Evolutionary conservation across 2,113 vertebrate genomes (phyloP).

Genomic region (Engraulis encrasicolus): DNA sequence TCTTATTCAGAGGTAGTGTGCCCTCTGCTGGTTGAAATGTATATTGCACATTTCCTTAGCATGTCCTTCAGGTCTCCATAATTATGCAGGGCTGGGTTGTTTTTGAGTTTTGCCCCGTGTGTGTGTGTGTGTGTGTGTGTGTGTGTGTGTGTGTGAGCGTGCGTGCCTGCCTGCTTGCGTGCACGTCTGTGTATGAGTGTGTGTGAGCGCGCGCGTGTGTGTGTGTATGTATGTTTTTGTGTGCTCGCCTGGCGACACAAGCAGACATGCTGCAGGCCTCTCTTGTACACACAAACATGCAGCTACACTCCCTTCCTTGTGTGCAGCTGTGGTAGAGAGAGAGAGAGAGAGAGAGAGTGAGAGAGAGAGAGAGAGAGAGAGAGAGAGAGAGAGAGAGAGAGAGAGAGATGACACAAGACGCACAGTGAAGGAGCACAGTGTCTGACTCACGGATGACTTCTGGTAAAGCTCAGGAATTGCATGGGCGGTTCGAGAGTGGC

Average conservation of each 20-base stretch:
- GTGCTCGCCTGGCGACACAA: neutral
- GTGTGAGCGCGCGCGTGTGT: neutral
- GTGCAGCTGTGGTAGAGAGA: conserved; percentile 64
- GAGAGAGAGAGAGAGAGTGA: neutral
- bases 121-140: neutral
- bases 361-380: neutral
- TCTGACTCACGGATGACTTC: conserved; percentile 54
- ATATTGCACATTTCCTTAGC: conserved; percentile 47
- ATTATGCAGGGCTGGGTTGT: conserved; percentile 66
- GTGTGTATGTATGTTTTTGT: neutral
- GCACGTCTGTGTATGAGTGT: neutral
- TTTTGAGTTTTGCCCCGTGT: conserved; percentile 58
- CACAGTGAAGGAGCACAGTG: conserved; percentile 28
- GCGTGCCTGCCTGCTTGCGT: no score
- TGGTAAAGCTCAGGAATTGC: conserved; percentile 67
- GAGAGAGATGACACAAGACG: conserved; percentile 67
- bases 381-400: conserved; percentile 2
- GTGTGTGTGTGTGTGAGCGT: neutral
- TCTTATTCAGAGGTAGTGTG: neutral
- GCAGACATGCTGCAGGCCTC: conserved; percentile 68
- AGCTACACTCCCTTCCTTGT: conserved; percentile 69
- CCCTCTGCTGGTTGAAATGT: conserved; percentile 4
- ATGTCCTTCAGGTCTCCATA: conserved; percentile 50
- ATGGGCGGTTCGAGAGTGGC: conserved; percentile 42
- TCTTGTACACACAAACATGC: conserved; percentile 61